Base-by-base conservation (phyloP, 2,888 invertebrate species). In the Oegoconia quadripuncta region DNA sequence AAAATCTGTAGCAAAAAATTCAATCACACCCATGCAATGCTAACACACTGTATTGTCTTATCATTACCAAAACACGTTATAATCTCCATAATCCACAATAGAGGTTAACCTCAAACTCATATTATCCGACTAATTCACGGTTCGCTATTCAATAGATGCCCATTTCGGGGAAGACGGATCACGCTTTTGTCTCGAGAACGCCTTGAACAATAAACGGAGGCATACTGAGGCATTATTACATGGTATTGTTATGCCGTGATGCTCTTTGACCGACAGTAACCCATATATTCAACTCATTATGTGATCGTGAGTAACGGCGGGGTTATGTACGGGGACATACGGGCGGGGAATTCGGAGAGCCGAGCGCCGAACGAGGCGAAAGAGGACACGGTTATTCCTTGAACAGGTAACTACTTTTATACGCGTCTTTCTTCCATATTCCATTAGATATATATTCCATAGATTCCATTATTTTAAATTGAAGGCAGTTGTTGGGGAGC, bases 251-350 rank as follows among this genome's bases (percentile, higher is more conserved):
- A 64, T 52, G 55, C 50, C 60, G 55, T 72, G 59, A 64, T 59
- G 68, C 59, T 59, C 67, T 63, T 74, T 83, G 84, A 81, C 83
- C 84, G 80, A 77, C 76, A 63, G 66, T 71, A 68, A 73, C 69
- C 79, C 80, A 78, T 80, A 80, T 76, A 75, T 79, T 73, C 78
- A 73, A 74, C 70, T 78, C 66, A 77, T 82, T 82, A 80, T 80
- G 68, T 69, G 71, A 75, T 78, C 76, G 71, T 81, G 77, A 79
- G 76, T 74, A 73, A 74, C 59, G 64, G 52, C 65, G 52, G 55
- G 57, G 60, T 63, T 64, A 52, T 51, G 43, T 42, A 11, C 1
- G 11, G 44, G 18, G 54, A 70, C 56, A 65, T 39, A 74, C 60
- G 38, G 64, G 0, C 2, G 2, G 1, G 0, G 2, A 13, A 14